Conservation (phyloP, 2,888 invertebrate genomes). For the Tridacna crocea region DNA sequence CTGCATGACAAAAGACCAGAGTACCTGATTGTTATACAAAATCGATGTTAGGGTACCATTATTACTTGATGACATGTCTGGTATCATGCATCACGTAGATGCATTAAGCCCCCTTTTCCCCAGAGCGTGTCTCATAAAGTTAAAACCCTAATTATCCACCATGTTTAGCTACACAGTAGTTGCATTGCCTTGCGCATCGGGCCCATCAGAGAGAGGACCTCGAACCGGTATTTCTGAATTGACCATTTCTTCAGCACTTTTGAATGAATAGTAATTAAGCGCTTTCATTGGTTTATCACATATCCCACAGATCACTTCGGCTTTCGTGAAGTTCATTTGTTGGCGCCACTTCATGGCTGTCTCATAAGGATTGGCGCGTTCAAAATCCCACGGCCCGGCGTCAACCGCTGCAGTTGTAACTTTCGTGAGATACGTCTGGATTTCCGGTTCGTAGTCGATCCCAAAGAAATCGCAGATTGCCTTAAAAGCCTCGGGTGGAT, state of each 20-base stretch:
- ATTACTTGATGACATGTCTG: no score
- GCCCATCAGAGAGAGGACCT: neutral
- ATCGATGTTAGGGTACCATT: no score
- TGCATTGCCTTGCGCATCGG: neutral
- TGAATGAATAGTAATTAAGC: constrained; percentile 7
- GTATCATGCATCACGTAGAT: no score
- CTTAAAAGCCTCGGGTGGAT: neutral
- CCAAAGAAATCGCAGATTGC: constrained; percentile 9
- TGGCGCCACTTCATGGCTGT: constrained; percentile 17
- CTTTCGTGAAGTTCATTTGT: constrained; percentile 5
- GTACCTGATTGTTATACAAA: no score
- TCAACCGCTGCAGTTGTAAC: neutral
- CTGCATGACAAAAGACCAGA: no score
- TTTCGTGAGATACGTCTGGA: constrained; percentile 3
- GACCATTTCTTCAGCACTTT: constrained; percentile 4
- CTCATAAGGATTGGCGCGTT: constrained; percentile 3
- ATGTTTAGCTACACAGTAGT: neutral
- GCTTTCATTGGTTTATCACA: constrained; percentile 18
- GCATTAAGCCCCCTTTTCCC: no score
- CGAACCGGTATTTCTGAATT: constrained; percentile 5
- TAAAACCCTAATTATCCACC: no score
- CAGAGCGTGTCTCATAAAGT: no score
- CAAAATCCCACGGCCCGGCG: constrained; percentile 8
- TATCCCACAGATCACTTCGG: constrained; percentile 2
- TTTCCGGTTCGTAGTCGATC: constrained; percentile 10